A percentile compares a stretch with the other conserved stretches of the same genome.
Evolutionary conservation across 2,888 invertebrate genomes (phyloP).

Genomic region (Anticlea derivata): DNA sequence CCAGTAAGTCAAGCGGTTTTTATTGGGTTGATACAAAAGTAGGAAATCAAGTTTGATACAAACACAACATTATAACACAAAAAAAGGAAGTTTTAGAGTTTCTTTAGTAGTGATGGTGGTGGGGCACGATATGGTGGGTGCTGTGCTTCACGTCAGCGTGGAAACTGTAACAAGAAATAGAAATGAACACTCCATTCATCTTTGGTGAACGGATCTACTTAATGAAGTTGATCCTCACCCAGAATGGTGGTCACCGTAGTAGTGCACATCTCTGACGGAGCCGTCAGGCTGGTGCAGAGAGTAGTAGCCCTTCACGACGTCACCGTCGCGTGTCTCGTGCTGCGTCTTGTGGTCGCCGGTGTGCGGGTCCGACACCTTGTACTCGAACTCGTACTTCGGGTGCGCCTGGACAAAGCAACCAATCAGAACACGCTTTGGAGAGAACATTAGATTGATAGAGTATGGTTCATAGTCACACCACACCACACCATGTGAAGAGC

Average conservation of each 20-base stretch:
- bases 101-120: conserved; percentile 51
- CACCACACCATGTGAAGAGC: too few relatives aligned
- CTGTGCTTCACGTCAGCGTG: conserved; percentile 72
- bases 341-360: conserved; percentile 57
- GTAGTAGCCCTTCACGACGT: conserved; percentile 57
- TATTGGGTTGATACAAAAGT: conserved; percentile 13
- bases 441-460: not conserved
- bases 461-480: too few relatives aligned
- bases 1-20: too few relatives aligned
- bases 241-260: conserved; percentile 42
- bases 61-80: conserved; percentile 30
- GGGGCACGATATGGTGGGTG: conserved; percentile 67
- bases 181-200: too few relatives aligned
- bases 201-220: too few relatives aligned
- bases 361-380: conserved; percentile 56
- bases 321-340: conserved; percentile 58
- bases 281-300: conserved; percentile 57
- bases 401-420: conserved; percentile 49
- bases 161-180: conserved; percentile 55
- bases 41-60: conserved; percentile 17
- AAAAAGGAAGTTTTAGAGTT: not conserved
- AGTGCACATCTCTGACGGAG: conserved; percentile 50
- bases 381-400: conserved; percentile 57
- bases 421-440: not conserved
- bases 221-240: conserved; percentile 38